Evolutionary conservation across 92 coral and sea anemone species (phyloP).

Genomic region (Epizoanthus ramosus): DNA sequence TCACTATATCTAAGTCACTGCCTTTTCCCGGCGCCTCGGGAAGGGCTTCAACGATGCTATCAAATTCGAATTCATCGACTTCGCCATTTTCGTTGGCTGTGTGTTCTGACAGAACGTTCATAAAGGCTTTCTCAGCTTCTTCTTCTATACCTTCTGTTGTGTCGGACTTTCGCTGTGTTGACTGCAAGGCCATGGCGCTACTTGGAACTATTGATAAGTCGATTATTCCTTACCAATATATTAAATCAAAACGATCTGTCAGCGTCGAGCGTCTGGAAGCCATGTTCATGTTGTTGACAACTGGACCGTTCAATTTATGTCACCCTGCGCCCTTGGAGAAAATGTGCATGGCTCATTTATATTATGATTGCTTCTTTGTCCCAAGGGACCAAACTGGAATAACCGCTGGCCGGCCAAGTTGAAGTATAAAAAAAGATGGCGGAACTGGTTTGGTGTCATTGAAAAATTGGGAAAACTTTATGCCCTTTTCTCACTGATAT

Average conservation of each 20-base stretch:
- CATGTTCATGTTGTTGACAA: slow-evolving; percentile 3
- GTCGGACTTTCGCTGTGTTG: background rate
- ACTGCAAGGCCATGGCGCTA: slow-evolving; percentile 13
- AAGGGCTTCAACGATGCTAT: slow-evolving; percentile 26
- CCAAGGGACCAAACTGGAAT: too few relatives aligned
- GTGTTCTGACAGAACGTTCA: slow-evolving; percentile 5
- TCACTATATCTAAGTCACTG: background rate
- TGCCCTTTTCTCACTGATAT: too few relatives aligned
- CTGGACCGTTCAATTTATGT: background rate
- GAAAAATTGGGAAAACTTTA: too few relatives aligned
- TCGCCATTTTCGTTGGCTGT: slow-evolving; percentile 11
- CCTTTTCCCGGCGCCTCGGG: background rate
- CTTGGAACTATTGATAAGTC: background rate
- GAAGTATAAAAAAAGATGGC: too few relatives aligned
- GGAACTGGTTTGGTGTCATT: too few relatives aligned
- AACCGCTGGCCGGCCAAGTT: too few relatives aligned
- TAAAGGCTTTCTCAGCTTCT: slow-evolving; percentile 36
- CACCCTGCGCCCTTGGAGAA: too few relatives aligned
- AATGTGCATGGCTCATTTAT: background rate
- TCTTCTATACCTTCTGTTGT: slow-evolving; percentile 2
- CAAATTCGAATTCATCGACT: slow-evolving; percentile 23
- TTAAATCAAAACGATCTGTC: background rate
- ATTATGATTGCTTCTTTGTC: background rate
- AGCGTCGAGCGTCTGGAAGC: background rate
- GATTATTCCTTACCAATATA: background rate